Conservation (phyloP, 1,140 invertebrate genomes). For the Hyposmocoma kahamanoa region DNA sequence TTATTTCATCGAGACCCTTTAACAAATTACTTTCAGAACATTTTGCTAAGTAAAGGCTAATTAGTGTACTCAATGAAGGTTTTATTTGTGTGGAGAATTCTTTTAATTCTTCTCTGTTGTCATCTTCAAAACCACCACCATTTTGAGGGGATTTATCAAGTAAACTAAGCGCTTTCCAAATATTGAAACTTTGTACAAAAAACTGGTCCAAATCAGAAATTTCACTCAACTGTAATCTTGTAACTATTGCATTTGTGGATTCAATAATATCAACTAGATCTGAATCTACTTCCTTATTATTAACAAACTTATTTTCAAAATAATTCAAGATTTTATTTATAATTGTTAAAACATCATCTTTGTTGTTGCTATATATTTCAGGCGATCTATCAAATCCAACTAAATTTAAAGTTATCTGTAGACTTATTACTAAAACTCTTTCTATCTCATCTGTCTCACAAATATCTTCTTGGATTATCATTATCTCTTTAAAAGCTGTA, state of each 20-base stretch:
- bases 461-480: conserved; percentile 32
- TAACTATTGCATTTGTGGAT: conserved; percentile 43
- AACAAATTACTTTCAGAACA: conserved; percentile 36
- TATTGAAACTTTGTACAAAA: conserved; percentile 35
- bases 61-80: conserved; percentile 31
- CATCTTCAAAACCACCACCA: conserved; percentile 42
- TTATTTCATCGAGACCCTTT: conserved; percentile 33
- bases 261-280: conserved; percentile 58
- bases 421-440: conserved; percentile 50
- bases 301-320: conserved; percentile 50
- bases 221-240: conserved; percentile 28
- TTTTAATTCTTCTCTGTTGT: conserved; percentile 43
- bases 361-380: conserved; percentile 40
- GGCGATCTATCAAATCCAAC: conserved; percentile 44
- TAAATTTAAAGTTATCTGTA: conserved; percentile 52
- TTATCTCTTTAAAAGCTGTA: conserved; percentile 50
- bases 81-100: conserved; percentile 40
- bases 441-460: conserved; percentile 49
- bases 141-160: conserved; percentile 32
- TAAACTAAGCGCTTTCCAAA: conserved; percentile 41
- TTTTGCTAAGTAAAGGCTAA: conserved; percentile 41
- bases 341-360: conserved; percentile 32
- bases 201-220: conserved; percentile 29
- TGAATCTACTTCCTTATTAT: conserved; percentile 51
- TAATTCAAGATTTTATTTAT: conserved; percentile 45